A percentile compares a stretch with the other conserved stretches of the same genome.
These are phyloP conservation scores for Cheilosia grossa DNA, from an alignment of 2,888 invertebrate species.

Conservation along the genomic window DNA sequence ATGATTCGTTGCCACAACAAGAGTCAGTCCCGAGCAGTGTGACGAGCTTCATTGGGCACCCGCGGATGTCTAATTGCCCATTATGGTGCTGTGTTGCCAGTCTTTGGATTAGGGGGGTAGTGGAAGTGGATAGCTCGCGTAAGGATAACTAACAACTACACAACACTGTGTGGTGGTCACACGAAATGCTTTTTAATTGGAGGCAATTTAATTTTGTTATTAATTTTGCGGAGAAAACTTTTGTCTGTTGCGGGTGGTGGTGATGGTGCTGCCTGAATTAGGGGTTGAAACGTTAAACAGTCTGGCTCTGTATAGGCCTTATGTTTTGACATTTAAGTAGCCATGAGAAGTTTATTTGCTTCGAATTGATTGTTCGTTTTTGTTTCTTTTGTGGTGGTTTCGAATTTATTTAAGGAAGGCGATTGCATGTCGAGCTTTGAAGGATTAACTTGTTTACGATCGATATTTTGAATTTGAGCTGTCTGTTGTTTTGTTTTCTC, in stretches of 20 bases:
- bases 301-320: constrained; percentile 20
- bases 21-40: constrained; percentile 54
- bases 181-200: constrained; percentile 72
- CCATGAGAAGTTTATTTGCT: constrained; percentile 52
- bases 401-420: constrained; percentile 1
- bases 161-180: constrained; percentile 39
- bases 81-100: constrained; percentile 61
- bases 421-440: not conserved
- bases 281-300: constrained; percentile 23
- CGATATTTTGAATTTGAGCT: constrained; percentile 42
- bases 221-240: constrained; percentile 70
- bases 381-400: constrained; percentile 6
- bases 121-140: constrained; percentile 1
- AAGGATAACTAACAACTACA: constrained; percentile 44
- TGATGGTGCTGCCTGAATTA: not conserved
- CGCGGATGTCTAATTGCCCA: constrained; percentile 73
- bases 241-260: constrained; percentile 33
- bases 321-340: constrained; percentile 53
- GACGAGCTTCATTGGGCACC: constrained; percentile 72
- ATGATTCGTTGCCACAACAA: constrained; percentile 69
- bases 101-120: constrained; percentile 13
- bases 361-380: constrained; percentile 42
- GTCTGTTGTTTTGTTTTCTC: not conserved
- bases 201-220: constrained; percentile 75
- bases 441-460: constrained; percentile 25